Evolutionary conservation across 2,797 vertebrate species (phyloP).

Genomic region (Nannoperca australis): DNA sequence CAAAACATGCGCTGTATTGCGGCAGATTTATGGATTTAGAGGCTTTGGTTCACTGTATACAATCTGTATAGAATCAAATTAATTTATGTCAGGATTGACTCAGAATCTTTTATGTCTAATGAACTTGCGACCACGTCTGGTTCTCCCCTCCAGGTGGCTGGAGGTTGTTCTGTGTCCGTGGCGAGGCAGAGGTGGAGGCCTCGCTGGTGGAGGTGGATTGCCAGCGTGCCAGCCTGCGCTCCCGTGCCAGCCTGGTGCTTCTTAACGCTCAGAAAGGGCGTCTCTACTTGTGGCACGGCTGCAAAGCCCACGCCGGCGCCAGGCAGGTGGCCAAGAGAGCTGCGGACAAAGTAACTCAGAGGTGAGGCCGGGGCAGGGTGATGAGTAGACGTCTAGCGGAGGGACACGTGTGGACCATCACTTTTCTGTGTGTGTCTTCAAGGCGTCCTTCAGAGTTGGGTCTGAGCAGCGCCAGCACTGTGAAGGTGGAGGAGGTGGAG

Average conservation of each 20-base stretch:
- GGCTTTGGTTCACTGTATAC: background rate
- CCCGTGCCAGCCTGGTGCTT: slow-evolving; percentile 82
- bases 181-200: slow-evolving; percentile 81
- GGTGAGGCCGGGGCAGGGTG: slow-evolving; percentile 61
- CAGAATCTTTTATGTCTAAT: background rate
- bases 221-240: slow-evolving; percentile 81
- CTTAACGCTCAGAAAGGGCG: slow-evolving; percentile 71
- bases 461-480: slow-evolving; percentile 71
- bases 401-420: background rate
- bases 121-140: background rate
- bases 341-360: slow-evolving; percentile 77
- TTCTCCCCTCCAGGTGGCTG: slow-evolving; percentile 72
- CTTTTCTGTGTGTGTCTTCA: background rate
- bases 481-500: slow-evolving; percentile 83
- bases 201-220: slow-evolving; percentile 85
- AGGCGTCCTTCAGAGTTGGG: slow-evolving; percentile 84
- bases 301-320: slow-evolving; percentile 78
- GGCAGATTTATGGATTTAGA: background rate
- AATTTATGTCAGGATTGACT: background rate
- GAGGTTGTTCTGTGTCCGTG: slow-evolving; percentile 85
- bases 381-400: background rate
- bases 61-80: background rate
- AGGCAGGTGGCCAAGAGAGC: slow-evolving; percentile 82
- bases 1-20: background rate
- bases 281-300: slow-evolving; percentile 87